phyloP scores from a whole-genome alignment of 1,140 invertebrate species.

The Drosophila ironensis region DNA sequence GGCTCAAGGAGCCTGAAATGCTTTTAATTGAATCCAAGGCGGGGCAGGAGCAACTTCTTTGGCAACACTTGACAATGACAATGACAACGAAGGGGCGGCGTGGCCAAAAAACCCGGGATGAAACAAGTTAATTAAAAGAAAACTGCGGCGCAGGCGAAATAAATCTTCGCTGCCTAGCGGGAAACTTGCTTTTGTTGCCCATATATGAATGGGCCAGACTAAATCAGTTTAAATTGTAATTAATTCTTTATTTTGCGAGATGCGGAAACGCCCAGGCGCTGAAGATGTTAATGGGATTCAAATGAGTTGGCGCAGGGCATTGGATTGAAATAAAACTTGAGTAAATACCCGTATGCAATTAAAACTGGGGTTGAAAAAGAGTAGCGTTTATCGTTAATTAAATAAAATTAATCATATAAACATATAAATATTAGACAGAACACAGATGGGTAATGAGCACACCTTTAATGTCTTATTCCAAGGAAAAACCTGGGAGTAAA shows the following conservation, averaged over 20 bases:
- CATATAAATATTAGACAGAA: too few species aligned
- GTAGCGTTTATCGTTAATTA: too few species aligned
- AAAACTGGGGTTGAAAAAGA: too few species aligned
- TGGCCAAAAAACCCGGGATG: neutral
- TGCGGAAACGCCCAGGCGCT: neutral
- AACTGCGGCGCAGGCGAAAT: conserved; percentile 73
- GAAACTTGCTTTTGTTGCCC: neutral
- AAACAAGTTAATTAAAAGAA: conserved; percentile 79
- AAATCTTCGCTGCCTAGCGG: conserved; percentile 51
- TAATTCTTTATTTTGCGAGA: conserved; percentile 51
- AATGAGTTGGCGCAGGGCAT: conserved; percentile 2
- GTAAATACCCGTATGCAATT: too few species aligned
- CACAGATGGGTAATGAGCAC: too few species aligned
- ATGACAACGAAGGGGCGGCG: conserved; percentile 32
- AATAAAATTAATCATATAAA: too few species aligned
- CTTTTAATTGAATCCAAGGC: conserved; percentile 72
- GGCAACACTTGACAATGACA: conserved; percentile 77
- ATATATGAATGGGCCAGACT: conserved; percentile 1
- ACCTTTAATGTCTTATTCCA: too few species aligned
- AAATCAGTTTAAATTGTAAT: conserved; percentile 71
- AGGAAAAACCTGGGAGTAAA: neutral
- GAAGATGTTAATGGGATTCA: neutral
- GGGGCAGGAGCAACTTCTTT: conserved; percentile 34
- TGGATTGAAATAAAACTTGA: too few species aligned
- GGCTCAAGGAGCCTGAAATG: conserved; percentile 57